Percentiles rank a stretch among this genome's conserved stretches.
Conservation (phyloP, 2,113 vertebrate genomes). For the Scartelaos histophorus region DNA sequence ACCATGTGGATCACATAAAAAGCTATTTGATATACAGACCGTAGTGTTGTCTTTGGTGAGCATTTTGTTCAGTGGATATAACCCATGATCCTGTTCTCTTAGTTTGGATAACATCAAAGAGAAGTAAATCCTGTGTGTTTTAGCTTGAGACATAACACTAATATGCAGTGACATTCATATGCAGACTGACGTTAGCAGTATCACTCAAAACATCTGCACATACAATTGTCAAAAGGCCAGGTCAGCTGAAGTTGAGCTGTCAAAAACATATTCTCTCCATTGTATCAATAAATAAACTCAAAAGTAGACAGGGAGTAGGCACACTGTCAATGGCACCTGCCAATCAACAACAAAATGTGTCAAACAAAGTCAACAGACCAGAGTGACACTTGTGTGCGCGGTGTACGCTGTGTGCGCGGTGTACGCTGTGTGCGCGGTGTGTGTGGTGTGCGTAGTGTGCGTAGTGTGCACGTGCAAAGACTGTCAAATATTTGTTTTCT, state of each 20-base stretch:
- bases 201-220: not conserved
- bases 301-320: not conserved
- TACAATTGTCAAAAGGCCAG: not conserved
- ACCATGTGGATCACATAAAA: not conserved
- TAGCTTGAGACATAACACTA: conserved; percentile 1
- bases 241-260: not conserved
- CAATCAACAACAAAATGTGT: not conserved
- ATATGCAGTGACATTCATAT: not conserved
- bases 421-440: not conserved
- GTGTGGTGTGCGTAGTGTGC: not conserved
- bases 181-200: not conserved
- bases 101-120: not conserved
- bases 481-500: too few species aligned
- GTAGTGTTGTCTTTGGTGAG: not conserved
- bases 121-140: not conserved
- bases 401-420: not conserved
- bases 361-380: not conserved
- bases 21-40: not conserved
- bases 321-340: not conserved
- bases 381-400: not conserved
- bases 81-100: too few species aligned
- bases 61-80: not conserved
- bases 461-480: not conserved
- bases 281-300: conserved; percentile 1
- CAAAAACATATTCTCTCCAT: not conserved